Conservation (phyloP, 2,797 vertebrate genomes). For the Novumbra hubbsi region DNA sequence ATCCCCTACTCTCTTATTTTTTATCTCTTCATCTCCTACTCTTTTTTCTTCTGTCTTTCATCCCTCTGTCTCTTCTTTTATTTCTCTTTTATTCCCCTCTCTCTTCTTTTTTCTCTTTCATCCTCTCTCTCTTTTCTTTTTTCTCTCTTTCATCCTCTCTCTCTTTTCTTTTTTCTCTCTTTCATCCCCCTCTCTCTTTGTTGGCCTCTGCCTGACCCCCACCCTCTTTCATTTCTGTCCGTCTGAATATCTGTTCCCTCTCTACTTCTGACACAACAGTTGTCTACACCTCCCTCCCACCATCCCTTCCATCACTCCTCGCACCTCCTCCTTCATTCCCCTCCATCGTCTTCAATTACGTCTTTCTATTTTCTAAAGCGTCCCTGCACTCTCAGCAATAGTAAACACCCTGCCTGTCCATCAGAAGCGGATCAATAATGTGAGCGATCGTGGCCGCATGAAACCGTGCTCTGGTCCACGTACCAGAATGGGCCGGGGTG, state of each 20-base stretch:
- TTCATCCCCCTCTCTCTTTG: slow-evolving; percentile 2
- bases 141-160: slow-evolving; percentile 8
- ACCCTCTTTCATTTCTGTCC: too few species aligned
- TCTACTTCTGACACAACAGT: not conserved
- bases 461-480: too few species aligned
- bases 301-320: slow-evolving; percentile 17
- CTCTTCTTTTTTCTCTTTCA: slow-evolving; percentile 36
- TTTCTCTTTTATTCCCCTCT: slow-evolving; percentile 21
- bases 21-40: too few species aligned
- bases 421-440: slow-evolving; percentile 8
- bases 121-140: slow-evolving; percentile 21
- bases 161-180: slow-evolving; percentile 24
- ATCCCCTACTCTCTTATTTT: not conserved
- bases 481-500: too few species aligned
- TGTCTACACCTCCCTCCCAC: not conserved
- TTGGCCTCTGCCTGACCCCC: too few species aligned
- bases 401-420: not conserved
- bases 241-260: slow-evolving; percentile 7
- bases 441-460: too few species aligned
- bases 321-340: not conserved
- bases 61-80: not conserved
- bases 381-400: not conserved
- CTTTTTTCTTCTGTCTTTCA: slow-evolving; percentile 24
- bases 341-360: not conserved
- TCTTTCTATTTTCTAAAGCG: not conserved